Conservation (phyloP, 2,113 vertebrate species). For the Rhea americana region DNA sequence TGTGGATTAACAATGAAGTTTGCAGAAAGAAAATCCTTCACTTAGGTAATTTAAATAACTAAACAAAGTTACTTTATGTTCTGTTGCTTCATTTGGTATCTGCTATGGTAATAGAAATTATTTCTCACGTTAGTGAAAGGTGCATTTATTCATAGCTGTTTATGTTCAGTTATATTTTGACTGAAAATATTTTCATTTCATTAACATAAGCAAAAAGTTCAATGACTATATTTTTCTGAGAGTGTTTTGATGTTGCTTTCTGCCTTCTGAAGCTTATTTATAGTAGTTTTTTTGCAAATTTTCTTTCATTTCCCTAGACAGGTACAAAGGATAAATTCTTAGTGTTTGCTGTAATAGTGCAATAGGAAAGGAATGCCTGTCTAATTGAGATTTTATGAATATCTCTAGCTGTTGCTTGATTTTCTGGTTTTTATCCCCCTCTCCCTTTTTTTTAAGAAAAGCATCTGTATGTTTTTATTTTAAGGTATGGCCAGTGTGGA, state of each 20-base stretch:
- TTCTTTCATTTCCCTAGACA: conserved; percentile 3
- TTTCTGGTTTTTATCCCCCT: background rate
- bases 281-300: background rate
- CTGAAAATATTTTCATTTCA: background rate
- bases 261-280: background rate
- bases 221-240: background rate
- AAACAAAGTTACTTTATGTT: background rate
- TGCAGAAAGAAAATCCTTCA: conserved; percentile 31
- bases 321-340: background rate
- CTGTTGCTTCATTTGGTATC: background rate
- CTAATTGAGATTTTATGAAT: background rate
- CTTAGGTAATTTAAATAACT: conserved; percentile 52
- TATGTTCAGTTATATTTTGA: background rate
- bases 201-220: background rate
- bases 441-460: background rate
- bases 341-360: background rate
- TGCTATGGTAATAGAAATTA: background rate
- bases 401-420: background rate
- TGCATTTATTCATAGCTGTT: background rate
- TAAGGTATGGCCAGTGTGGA: background rate
- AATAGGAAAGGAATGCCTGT: background rate
- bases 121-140: background rate
- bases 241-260: background rate
- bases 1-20: conserved; percentile 43
- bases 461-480: background rate